These are phyloP conservation scores for Apeira syringaria DNA, from an alignment of 2,888 invertebrate genomes.

Conservation along the genomic window DNA sequence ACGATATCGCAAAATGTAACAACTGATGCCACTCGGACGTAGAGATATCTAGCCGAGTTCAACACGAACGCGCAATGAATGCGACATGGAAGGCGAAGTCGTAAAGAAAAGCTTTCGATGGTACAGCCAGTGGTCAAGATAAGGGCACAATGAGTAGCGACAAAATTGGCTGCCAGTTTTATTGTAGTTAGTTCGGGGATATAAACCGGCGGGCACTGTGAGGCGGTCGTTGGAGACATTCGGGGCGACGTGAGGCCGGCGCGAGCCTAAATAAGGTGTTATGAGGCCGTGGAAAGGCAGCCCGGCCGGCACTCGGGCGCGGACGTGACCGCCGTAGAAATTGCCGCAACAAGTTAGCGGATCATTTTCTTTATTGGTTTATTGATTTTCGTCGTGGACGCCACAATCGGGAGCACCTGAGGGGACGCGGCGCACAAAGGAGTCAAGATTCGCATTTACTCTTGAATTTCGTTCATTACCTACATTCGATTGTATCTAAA, in stretches of 20 bases:
- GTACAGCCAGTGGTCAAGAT: constrained; percentile 30
- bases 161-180: constrained; percentile 32
- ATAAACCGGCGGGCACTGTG: constrained; percentile 20
- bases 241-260: constrained; percentile 8
- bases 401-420: neutral
- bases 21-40: constrained; percentile 8
- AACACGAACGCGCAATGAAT: too few relatives aligned
- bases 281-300: constrained; percentile 6
- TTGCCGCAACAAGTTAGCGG: constrained; percentile 18
- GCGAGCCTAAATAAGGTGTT: constrained; percentile 1
- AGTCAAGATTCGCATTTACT: too few relatives aligned
- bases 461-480: too few relatives aligned
- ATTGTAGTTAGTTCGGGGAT: constrained; percentile 24
- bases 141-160: constrained; percentile 32
- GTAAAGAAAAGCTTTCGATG: neutral
- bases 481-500: too few relatives aligned
- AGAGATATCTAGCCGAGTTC: too few relatives aligned
- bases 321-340: constrained; percentile 19
- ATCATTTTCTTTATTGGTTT: constrained; percentile 22
- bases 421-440: neutral
- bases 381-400: constrained; percentile 17
- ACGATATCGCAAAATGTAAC: neutral
- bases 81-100: too few relatives aligned
- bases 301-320: constrained; percentile 12
- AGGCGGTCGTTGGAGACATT: constrained; percentile 7